Base-by-base conservation (phyloP, 2,888 invertebrate species). In the Trichogramma dendrolimi region DNA sequence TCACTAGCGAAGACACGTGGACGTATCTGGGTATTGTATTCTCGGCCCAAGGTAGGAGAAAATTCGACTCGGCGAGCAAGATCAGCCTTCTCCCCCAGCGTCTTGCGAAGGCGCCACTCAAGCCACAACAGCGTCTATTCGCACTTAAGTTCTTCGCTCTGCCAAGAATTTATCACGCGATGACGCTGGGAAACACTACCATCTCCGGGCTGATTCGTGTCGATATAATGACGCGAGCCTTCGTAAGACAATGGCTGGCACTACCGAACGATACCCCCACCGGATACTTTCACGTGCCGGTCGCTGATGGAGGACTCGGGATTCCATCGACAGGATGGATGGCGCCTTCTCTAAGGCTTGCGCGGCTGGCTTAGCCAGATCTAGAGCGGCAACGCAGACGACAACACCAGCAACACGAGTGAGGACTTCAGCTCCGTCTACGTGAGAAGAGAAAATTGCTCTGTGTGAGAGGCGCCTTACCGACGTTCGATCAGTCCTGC, bases 91-190 rank as follows among this genome's bases (percentile, higher is more conserved):
- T 55, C 41, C 53, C 42, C 43, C 4, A 55, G 6, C 7, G 46
- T 4, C 38, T 46, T 10, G 39, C 27, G 2, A 44, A 55, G n/a
- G 43, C 38, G 10, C 55, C 55, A 0, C 41, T 55, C 5, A 55
- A 43, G 14, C 55, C 55, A 4, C 73, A 73, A 61, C 77, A 79
- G 65, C 72, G 75, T 68, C 63, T 78, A n/a, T 71, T 73, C 46
- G 66, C 77, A 0, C 64, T 80, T 52, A 67, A 76, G 67, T 69
- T 62, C 4, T 69, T 77, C 70, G 71, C 80, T 53, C 67, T 80
- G 41, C 79, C 78, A 42, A 70, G 73, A 57, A 2, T 47, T 0
- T 56, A 56, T 10, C 48, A 49, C 10, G 27, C 27, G 2, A 41
- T 42, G 41, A 11, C 48, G 1, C 4, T 56, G 5, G 49, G 40